Percentiles rank a stretch among this genome's conserved stretches.
Conservation (phyloP, 2,888 invertebrate genomes). For the Rhagophthalmus giganteus region DNA sequence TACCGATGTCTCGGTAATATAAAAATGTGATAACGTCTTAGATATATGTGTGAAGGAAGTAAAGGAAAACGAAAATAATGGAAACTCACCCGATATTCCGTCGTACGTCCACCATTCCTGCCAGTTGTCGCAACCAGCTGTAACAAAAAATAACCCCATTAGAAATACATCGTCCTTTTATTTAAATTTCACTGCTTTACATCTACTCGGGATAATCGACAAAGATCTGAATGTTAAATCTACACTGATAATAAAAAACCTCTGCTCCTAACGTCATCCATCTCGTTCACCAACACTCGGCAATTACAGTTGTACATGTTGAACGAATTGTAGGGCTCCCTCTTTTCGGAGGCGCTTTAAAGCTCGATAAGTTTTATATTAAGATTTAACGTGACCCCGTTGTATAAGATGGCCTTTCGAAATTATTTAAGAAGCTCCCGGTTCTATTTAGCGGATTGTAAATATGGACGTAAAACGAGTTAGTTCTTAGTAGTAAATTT, state of each 20-base stretch:
- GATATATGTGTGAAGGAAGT: conserved; percentile 8
- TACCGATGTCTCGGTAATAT: conserved; percentile 19
- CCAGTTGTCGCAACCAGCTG: conserved; percentile 79
- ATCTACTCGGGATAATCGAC: conserved; percentile 14
- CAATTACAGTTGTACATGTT: conserved; percentile 29
- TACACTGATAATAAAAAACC: conserved; percentile 36
- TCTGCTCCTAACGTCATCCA: conserved; percentile 32
- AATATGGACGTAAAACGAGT: too few relatives aligned
- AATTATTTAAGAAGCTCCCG: too few relatives aligned
- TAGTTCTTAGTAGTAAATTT: too few relatives aligned
- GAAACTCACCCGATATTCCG: conserved; percentile 74
- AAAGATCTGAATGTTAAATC: conserved; percentile 29
- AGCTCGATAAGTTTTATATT: too few relatives aligned
- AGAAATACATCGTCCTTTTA: conserved; percentile 15
- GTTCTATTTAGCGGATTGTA: too few relatives aligned
- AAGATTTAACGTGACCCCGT: too few relatives aligned
- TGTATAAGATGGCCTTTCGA: too few relatives aligned
- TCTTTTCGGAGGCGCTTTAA: too few relatives aligned
- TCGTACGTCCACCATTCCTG: conserved; percentile 89
- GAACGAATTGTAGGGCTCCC: too few relatives aligned
- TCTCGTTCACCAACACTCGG: conserved; percentile 37
- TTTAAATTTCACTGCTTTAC: conserved; percentile 14
- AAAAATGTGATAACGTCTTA: conserved; percentile 18
- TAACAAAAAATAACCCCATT: conserved; percentile 47
- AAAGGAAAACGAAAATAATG: conserved; percentile 4